Base-by-base conservation (phyloP, 2,888 invertebrate genomes). In the Agrilus biguttatus region DNA sequence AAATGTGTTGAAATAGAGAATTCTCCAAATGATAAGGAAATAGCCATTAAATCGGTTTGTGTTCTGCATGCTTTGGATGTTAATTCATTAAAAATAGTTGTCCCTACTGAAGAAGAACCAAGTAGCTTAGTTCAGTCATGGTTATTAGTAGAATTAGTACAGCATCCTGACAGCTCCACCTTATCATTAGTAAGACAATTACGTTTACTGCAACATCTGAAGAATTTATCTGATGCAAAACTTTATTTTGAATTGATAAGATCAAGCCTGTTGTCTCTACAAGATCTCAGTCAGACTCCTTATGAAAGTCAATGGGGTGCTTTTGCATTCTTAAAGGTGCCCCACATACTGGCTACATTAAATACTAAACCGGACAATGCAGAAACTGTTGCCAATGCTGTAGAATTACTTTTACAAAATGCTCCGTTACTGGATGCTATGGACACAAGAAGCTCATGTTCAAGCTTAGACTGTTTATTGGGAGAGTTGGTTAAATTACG, bases 251-350 rank as follows among this genome's bases (percentile, higher is more conserved):
- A 95, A 71, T 73, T 95, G 28, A 83, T 93, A 53, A 73, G 92
- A 49, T 87, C 90, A 0, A 88, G 90, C 56, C 78, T 93, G 45
- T 79, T 93, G 57, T 88, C 89, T n/a, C 66, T 95, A 5, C 83
- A 89, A 56, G 89, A 91, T 63, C 84, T 84, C 0, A 80, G 82
- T 41, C 85, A 83, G 52, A 84, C 83, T 37, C 77, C 82, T 8
- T 84, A 86, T 53, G 91, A 92, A 56, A 82, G 90, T 5, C 78
- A 90, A 55, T 93, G 93, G 91, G 89, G 90, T 12, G 91, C 93
- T 8, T 92, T 93, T 60, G 87, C 88, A 1, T 93, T 92, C 59
- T 73, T 95, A 8, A 93, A 93, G 71, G 78, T 93, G 40, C 89
- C 90, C 1, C 80, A 83, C 56, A 78, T 89, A 38, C 72, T 91